Evolutionary conservation across 1,140 invertebrate species (phyloP).

Genomic region (Orius insidiosus): DNA sequence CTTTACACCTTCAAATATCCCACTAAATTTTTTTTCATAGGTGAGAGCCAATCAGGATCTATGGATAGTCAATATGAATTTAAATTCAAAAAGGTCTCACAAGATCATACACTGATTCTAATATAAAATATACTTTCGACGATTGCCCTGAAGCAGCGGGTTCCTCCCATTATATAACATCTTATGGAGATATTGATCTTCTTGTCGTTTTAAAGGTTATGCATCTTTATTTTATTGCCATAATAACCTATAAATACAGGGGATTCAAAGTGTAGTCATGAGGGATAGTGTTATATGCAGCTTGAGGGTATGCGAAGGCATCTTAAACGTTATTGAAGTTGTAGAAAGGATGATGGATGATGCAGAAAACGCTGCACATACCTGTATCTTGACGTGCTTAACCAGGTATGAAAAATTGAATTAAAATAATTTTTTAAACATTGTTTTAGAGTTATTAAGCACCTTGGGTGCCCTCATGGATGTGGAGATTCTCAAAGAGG

Average conservation of each 20-base stretch:
- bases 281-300: conserved; percentile 60
- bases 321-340: conserved; percentile 75
- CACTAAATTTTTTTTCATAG: neutral
- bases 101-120: conserved; percentile 84
- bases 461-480: conserved; percentile 84
- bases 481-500: conserved; percentile 71
- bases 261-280: conserved; percentile 66
- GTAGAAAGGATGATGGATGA: conserved; percentile 56
- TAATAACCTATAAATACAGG: conserved; percentile 31
- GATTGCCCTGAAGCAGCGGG: conserved; percentile 78
- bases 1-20: neutral
- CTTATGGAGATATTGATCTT: conserved; percentile 84
- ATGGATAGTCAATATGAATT: conserved; percentile 62
- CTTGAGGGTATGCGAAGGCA: conserved; percentile 71
- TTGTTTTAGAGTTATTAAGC: conserved; percentile 51
- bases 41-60: conserved; percentile 27
- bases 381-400: conserved; percentile 10
- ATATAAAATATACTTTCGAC: conserved; percentile 67
- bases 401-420: conserved; percentile 9
- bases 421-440: neutral
- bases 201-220: conserved; percentile 72
- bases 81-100: conserved; percentile 54
- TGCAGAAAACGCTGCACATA: conserved; percentile 7
- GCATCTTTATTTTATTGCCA: neutral
- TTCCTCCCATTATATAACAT: conserved; percentile 79